Conservation (phyloP, 2,888 invertebrate genomes). For the Stenolophus ochropezus region DNA sequence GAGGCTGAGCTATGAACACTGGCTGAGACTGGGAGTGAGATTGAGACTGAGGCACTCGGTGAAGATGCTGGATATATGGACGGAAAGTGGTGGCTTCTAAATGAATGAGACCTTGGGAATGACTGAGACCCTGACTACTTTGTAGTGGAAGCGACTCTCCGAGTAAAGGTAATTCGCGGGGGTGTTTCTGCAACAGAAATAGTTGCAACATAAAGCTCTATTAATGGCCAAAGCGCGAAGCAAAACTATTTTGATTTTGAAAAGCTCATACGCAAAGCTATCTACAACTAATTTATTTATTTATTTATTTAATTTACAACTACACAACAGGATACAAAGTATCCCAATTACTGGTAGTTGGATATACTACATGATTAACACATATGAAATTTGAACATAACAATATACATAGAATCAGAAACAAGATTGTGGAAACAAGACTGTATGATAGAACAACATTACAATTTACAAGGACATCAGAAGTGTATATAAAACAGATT, state of each 20-base stretch:
- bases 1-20: conserved; percentile 63
- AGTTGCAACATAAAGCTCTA: conserved; percentile 42
- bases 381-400: no score
- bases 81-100: conserved; percentile 73
- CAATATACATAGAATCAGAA: no score
- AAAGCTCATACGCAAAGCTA: neutral
- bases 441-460: no score
- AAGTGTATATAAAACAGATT: no score
- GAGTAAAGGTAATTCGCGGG: conserved; percentile 67
- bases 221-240: neutral
- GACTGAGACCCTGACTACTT: conserved; percentile 54
- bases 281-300: no score
- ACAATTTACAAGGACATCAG: no score
- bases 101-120: conserved; percentile 63
- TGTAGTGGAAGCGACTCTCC: conserved; percentile 56
- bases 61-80: conserved; percentile 65
- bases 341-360: no score
- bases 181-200: conserved; percentile 72
- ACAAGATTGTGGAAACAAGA: no score
- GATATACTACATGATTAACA: no score
- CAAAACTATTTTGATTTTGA: no score
- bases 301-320: no score
- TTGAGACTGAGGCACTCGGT: conserved; percentile 62
- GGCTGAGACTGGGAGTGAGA: conserved; percentile 64
- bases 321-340: no score